Conservation (phyloP, 2,888 invertebrate species). For the Aricia artaxerxes region DNA sequence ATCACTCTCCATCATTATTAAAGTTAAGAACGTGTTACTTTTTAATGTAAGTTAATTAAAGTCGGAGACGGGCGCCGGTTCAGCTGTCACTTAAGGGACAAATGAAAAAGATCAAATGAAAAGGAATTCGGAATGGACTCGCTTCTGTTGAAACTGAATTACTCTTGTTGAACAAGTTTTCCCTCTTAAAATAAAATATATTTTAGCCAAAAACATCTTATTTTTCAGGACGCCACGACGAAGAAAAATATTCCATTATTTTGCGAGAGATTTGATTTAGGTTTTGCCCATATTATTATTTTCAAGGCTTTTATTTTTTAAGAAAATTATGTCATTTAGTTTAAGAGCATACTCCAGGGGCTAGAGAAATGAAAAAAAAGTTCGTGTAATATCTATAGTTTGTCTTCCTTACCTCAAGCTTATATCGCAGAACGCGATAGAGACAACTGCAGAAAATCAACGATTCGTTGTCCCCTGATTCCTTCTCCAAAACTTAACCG, state of each 20-base stretch:
- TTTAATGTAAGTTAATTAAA: background rate
- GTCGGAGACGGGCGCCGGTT: background rate
- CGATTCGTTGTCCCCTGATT: too few species aligned
- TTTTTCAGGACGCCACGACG: background rate
- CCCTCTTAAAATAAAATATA: constrained; percentile 8
- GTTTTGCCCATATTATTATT: background rate
- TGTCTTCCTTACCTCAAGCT: too few species aligned
- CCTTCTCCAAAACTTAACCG: too few species aligned
- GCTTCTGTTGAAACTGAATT: constrained; percentile 19
- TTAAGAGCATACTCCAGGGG: too few species aligned
- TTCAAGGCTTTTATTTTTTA: background rate
- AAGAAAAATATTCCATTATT: background rate
- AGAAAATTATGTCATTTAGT: too few species aligned
- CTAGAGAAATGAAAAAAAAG: too few species aligned
- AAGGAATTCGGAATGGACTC: background rate
- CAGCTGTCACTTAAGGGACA: background rate
- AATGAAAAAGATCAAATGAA: constrained; percentile 18
- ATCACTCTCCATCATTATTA: too few species aligned
- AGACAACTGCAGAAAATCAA: too few species aligned
- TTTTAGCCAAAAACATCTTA: constrained; percentile 4
- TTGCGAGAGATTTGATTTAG: background rate
- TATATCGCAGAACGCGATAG: too few species aligned
- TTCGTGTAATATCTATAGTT: too few species aligned
- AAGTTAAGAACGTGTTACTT: background rate
- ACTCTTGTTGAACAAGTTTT: background rate